Evolutionary conservation across 2,888 invertebrate genomes (phyloP), one percentile per base, ranked within the genome.

Genomic region (Lymantria monacha): DNA sequence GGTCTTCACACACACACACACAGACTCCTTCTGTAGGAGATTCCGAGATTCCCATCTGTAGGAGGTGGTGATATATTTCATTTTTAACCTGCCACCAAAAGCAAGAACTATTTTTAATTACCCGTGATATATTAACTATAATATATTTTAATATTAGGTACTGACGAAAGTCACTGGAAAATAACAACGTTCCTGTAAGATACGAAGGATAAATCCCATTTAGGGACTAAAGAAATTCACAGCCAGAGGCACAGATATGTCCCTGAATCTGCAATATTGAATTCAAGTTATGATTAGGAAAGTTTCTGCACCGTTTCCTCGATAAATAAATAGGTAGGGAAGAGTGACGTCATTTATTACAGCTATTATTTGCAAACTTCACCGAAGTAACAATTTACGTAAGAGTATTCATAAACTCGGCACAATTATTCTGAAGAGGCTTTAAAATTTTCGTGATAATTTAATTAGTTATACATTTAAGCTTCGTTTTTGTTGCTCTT

Each of bases 201-300:
- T 22, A 3, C 69, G 69, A 67, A 79, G 71, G 55, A 51, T 51
- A 72, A 71, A 72, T 57, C 63, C 44, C 57, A 55, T 57, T 66
- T 70, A 59, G 66, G 65, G 55, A 41, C 7, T 3, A 69, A 57
- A 68, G 69, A 67, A 73, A 83, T 79, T 79, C 66, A 62, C 61
- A 70, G 82, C 85, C 79, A 62, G 74, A 66, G 83, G 87, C 83
- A 63, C 59, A 61, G 66, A 70, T 66, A 65, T 71, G 65, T 76
- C 73, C 30, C 74, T 66, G 65, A 69, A 76, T 76, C 68, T 70
- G 55, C 67, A 73, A 74, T 79, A 85, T 85, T 81, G 75, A 82
- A 87, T 86, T 82, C 72, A 79, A 81, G 72, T 82, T 83, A 83
- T 80, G 75, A 81, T 81, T 81, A 77, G 66, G 73, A 79, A 81